A percentile compares a stretch with the other conserved stretches of the same genome.
These are phyloP conservation scores for Nasonia longicornis DNA, from an alignment of 1,140 invertebrate genomes.

Conservation along the genomic window DNA sequence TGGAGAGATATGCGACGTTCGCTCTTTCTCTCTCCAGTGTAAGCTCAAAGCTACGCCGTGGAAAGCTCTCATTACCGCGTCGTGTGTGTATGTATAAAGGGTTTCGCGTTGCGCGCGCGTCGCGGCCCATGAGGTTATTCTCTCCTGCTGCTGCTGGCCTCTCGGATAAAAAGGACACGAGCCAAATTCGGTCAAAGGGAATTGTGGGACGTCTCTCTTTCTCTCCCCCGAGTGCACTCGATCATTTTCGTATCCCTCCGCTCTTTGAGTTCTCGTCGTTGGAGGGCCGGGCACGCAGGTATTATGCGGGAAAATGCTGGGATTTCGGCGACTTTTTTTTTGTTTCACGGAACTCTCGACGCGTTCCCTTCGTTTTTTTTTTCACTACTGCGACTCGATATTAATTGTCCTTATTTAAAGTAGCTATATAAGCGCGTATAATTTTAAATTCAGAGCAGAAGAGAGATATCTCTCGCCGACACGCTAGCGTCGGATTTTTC, in stretches of 20 bases:
- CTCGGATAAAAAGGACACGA: background rate
- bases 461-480: background rate
- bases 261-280: background rate
- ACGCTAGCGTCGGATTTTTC: slow-evolving; percentile 8
- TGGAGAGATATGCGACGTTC: background rate
- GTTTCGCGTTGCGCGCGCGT: slow-evolving; percentile 4
- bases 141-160: background rate
- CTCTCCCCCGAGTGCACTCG: background rate
- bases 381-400: background rate
- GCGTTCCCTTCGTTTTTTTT: background rate
- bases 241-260: slow-evolving; percentile 12
- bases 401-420: background rate
- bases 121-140: background rate
- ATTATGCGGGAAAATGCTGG: background rate
- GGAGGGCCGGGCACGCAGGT: background rate
- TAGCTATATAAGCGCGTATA: background rate
- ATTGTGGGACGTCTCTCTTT: slow-evolving; percentile 29
- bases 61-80: slow-evolving; percentile 2
- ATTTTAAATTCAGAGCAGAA: background rate
- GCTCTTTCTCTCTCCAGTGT: no score
- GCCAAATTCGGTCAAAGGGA: slow-evolving; percentile 40
- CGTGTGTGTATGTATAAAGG: background rate
- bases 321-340: background rate
- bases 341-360: no score
- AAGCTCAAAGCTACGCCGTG: background rate